Evolutionary conservation across 2,888 invertebrate species (phyloP), one percentile per base, ranked within the genome.

Genomic region (Fabriciana adippe): DNA sequence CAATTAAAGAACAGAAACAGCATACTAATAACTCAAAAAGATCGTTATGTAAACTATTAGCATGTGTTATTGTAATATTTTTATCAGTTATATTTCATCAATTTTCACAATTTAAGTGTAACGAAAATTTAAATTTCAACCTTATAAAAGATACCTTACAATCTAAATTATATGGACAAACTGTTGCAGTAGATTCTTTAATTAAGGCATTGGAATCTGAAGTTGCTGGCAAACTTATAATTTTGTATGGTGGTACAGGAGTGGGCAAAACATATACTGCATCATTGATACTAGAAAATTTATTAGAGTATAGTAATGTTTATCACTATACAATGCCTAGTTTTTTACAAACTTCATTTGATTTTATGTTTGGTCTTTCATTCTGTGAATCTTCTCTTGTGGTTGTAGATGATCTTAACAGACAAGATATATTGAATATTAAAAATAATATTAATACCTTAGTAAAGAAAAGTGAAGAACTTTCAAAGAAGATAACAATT

Each of bases 231-330:
- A 91, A 89, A 79, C 77, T 92, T 16, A 65, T 92, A 59, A 78
- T 89, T 70, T 76, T 92, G 14, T 88, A 85, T 81, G 93, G 93
- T 64, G 86, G 91, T 2, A 92, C 92, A 50, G 93, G 93, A 62
- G 91, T 91, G 4, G 93, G 92, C 1, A 93, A 93, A 73, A 89
- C 93, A 53, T 87, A 81, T 68, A 78, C 86, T 26, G 76, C 83
- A n/a, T 87, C 89, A 54, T 64, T 88, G 47, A 75, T 91, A 66
- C 72, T 91, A 67, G 79, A 87, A 48, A 77, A 79, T 60, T 53
- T 83, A 26, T 82, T 84, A 73, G 73, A 78, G 26, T 80, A 78
- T 67, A 82, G 87, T 21, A 92, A 92, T 81, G 74, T 90, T 2
- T 91, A 90, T 75, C 91, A 92, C 71, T 91, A 86, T 67, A 88